Evolutionary conservation across 2,888 invertebrate species (phyloP), one percentile per base, ranked within the genome.

Genomic region (Scrobipalpa costella): DNA sequence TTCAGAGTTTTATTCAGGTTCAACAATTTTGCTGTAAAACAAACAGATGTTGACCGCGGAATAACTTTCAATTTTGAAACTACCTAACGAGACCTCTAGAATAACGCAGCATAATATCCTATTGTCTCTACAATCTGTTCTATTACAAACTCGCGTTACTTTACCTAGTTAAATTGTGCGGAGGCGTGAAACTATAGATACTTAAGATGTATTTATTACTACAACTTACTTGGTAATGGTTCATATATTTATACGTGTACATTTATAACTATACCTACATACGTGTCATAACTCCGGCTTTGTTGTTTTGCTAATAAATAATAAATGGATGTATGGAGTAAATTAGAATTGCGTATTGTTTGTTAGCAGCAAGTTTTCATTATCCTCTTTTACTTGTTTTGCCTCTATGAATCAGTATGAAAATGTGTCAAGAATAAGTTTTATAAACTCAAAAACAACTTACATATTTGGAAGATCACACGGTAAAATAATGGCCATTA

Each of bases 161-260:
- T 61, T 50, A 50, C 40, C 62, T 44, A 57, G 36, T 58, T 57
- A 36, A 49, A 58, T 34, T 15, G 17, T 62, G 62, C 62, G 63
- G 21, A 63, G 66, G 63, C 63, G 63, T 61, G 52, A 36, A 63
- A 58, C 57, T 49, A 63, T 63, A 36, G 50, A 52, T 44, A 58
- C 38, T 52, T 58, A 63, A 57, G 50, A 52, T 52, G 15, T 21
- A 57, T 62, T 65, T 66, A 63, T 63, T 62, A 38, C 40, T 17
- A 57, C 55, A 44, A 11, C 38, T 21, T 50, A 62, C 21, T 7
- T 40, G 38, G 15, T 44, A 57, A 21, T 13, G n/a, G 7, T 38
- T 36, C n/a, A 27, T 27, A 27, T 55, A 17, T 0, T n/a, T 33
- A 33, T 34, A 55, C 11, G 21, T 27, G 13, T 52, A 21, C 9